Conservation (phyloP, 2,888 invertebrate genomes). For the Pterostichus niger region DNA sequence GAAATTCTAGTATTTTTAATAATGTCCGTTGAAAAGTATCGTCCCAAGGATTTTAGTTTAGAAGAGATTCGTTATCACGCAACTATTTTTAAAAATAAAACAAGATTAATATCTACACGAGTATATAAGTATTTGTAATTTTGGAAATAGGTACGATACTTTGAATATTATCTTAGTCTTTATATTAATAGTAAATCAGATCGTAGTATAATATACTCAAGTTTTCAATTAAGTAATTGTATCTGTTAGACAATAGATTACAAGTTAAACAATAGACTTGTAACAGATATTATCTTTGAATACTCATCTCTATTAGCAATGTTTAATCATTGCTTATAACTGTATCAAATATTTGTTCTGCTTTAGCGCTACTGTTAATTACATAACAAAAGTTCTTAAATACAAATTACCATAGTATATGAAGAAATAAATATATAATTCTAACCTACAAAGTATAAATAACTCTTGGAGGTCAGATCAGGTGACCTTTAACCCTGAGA, state of each 20-base stretch:
- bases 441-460: not conserved
- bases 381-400: not conserved
- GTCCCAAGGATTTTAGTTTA: no score
- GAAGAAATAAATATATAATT: not conserved
- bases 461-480: not conserved
- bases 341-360: constrained; percentile 42
- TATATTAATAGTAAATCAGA: not conserved
- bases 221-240: constrained; percentile 31
- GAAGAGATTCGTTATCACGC: no score
- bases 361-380: constrained; percentile 1
- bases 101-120: no score
- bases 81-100: no score
- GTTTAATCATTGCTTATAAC: constrained; percentile 18
- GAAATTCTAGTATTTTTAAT: no score
- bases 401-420: not conserved
- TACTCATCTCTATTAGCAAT: no score
- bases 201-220: not conserved
- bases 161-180: not conserved
- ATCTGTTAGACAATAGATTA: constrained; percentile 16
- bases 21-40: no score
- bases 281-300: no score
- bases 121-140: no score
- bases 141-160: no score
- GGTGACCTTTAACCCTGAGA: not conserved
- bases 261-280: constrained; percentile 35